Evolutionary conservation across 2,888 invertebrate species (phyloP), one percentile per base, ranked within the genome.

Genomic region (Muscina levida): DNA sequence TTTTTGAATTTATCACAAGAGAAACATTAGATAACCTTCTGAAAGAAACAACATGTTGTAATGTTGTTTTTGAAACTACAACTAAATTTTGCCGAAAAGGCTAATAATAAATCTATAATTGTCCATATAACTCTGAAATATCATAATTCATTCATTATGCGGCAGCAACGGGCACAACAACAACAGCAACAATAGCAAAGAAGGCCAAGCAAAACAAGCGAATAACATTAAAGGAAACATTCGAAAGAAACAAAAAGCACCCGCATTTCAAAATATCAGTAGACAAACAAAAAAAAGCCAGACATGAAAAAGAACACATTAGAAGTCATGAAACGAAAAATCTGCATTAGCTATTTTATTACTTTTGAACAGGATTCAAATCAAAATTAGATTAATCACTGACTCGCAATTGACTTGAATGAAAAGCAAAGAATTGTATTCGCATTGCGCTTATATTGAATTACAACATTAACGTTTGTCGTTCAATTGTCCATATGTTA

Each of bases 21-120:
- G 71, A 72, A 70, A 72, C 68, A 73, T 79, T 82, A 68, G 62
- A 57, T 66, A 76, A 79, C 79, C 76, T 79, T 82, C 73, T 62
- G 13, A 17, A 42, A 77, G 15, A 71, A 80, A 53, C 56, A 46
- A 17, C 42, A 57, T 57, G 59, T 71, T 82, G 72, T 73, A 71
- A 53, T 56, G 42, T 39, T 62, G 65, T 39, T 22, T 51, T 66
- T 22, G 2, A 51, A 65, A 75, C 72, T 70, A 73, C 72, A 79
- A 71, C 82, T 53, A 72, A 79, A 71, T 72, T 74, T 76, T 79
- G 74, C 68, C 72, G 77, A 82, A 82, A 81, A 82, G 59, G 72
- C 46, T 51, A 75, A 79, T 79, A 78, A 82, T 82, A 82, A 82
- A 82, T 82, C 76, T 79, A 76, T 82, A 82, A 82, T 82, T 79